A percentile compares a stretch with the other conserved stretches of the same genome.
These are phyloP conservation scores for Pseudopipra pipra DNA, from an alignment of 2,113 vertebrate species.

Conservation along the genomic window DNA sequence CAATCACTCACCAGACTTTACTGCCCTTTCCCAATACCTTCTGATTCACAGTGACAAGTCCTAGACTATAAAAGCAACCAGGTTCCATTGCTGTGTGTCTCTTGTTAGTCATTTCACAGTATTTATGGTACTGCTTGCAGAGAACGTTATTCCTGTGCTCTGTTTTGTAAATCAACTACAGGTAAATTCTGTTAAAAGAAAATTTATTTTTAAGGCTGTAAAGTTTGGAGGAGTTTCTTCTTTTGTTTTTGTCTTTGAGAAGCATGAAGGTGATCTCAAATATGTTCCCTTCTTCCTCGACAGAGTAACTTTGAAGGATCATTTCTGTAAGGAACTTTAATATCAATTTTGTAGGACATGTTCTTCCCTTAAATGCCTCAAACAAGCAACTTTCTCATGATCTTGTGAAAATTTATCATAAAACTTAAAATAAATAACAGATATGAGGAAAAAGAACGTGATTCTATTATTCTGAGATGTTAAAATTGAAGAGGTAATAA, in stretches of 20 bases:
- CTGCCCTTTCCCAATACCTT: background rate
- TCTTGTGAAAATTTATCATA: background rate
- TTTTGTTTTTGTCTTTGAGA: background rate
- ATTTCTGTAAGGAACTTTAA: background rate
- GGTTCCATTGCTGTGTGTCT: background rate
- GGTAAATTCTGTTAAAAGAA: constrained; percentile 31
- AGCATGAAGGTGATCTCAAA: background rate
- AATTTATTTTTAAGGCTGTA: background rate
- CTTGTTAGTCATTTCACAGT: background rate
- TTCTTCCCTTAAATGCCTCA: background rate
- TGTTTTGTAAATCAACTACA: constrained; percentile 19
- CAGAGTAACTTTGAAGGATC: background rate
- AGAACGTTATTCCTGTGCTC: background rate
- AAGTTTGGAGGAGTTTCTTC: background rate
- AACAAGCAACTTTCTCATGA: background rate
- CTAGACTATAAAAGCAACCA: background rate
- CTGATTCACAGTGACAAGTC: constrained; percentile 1
- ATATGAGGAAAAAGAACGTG: background rate
- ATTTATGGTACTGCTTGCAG: constrained; percentile 25
- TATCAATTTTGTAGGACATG: background rate
- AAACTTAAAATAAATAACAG: background rate
- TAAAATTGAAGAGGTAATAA: background rate
- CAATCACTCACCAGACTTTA: constrained; percentile 8
- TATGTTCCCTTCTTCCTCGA: background rate
- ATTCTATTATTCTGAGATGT: background rate